Conservation (phyloP, 2,888 invertebrate genomes). For the Panzeria rudis region DNA sequence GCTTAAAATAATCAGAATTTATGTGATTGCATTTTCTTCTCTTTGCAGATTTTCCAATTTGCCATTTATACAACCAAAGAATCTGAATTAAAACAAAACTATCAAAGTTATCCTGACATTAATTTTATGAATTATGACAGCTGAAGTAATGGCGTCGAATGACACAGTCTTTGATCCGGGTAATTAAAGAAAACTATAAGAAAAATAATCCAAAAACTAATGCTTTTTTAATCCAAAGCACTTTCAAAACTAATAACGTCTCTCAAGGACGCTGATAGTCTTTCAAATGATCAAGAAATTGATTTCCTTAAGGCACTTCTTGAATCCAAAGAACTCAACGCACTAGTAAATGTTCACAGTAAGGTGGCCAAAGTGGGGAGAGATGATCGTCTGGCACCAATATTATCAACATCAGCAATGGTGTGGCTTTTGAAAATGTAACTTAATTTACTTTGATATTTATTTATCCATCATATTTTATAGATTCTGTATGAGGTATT, state of each 20-base stretch:
- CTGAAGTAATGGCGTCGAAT: constrained; percentile 83
- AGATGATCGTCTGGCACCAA: constrained; percentile 93
- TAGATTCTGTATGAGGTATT: constrained; percentile 91
- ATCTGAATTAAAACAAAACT: constrained; percentile 3
- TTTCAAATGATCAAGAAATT: constrained; percentile 93
- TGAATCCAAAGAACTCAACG: constrained; percentile 94
- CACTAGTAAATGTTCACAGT: constrained; percentile 95
- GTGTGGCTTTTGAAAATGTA: constrained; percentile 75
- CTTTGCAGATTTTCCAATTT: neutral
- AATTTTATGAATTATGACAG: constrained; percentile 80
- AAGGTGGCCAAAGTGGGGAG: constrained; percentile 93
- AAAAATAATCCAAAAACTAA: neutral
- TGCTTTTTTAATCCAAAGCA: constrained; percentile 84
- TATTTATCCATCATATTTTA: constrained; percentile 75
- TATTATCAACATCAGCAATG: constrained; percentile 93
- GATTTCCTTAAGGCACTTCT: constrained; percentile 92
- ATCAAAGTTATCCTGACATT: constrained; percentile 53
- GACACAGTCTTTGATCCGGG: constrained; percentile 84
- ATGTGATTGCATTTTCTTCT: neutral
- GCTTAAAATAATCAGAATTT: too few species aligned
- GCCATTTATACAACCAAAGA: too few species aligned
- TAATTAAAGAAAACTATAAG: constrained; percentile 74
- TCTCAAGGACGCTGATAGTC: constrained; percentile 91
- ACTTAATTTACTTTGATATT: neutral
- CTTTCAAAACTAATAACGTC: constrained; percentile 91